Conservation (phyloP, 1,140 invertebrate genomes). For the Drosophila nannoptera region DNA sequence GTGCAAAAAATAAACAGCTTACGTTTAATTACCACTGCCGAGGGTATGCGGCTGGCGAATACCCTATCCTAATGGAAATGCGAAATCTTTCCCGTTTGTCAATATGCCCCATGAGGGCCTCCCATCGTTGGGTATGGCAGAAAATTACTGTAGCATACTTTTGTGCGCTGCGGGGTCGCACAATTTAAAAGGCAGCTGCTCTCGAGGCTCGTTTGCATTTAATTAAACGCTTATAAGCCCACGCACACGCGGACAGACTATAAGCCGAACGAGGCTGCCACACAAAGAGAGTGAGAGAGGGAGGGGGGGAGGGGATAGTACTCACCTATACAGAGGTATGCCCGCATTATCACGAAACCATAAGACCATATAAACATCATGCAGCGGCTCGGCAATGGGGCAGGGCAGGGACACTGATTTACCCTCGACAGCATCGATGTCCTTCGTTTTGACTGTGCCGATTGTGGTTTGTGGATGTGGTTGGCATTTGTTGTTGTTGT, state of each 20-base stretch:
- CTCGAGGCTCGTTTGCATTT: slow-evolving; percentile 70
- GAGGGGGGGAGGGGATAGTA: slow-evolving; percentile 28
- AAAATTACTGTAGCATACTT: slow-evolving; percentile 41
- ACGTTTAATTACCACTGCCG: not conserved
- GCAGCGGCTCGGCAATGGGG: slow-evolving; percentile 88
- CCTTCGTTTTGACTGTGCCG: slow-evolving; percentile 81
- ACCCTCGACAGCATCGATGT: slow-evolving; percentile 90
- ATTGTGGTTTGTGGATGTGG: slow-evolving; percentile 36
- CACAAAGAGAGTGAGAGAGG: slow-evolving; percentile 7
- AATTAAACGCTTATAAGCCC: slow-evolving; percentile 66
- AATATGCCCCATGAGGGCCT: not conserved
- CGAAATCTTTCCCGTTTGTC: not conserved
- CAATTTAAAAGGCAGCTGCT: slow-evolving; percentile 67
- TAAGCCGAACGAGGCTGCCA: slow-evolving; percentile 40
- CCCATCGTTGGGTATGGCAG: slow-evolving; percentile 12
- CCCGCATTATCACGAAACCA: slow-evolving; percentile 93
- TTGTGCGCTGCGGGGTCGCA: slow-evolving; percentile 40
- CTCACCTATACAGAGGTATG: slow-evolving; percentile 92
- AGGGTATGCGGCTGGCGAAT: slow-evolving; percentile 1
- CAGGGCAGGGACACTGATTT: slow-evolving; percentile 90
- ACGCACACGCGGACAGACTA: slow-evolving; percentile 50
- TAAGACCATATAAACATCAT: slow-evolving; percentile 92
- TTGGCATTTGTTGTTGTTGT: slow-evolving; percentile 28
- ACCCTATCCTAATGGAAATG: slow-evolving; percentile 3
- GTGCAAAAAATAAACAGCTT: slow-evolving; percentile 25